phyloP scores from a whole-genome alignment of 2,113 vertebrate genomes.

The Brienomyrus longianalis region DNA sequence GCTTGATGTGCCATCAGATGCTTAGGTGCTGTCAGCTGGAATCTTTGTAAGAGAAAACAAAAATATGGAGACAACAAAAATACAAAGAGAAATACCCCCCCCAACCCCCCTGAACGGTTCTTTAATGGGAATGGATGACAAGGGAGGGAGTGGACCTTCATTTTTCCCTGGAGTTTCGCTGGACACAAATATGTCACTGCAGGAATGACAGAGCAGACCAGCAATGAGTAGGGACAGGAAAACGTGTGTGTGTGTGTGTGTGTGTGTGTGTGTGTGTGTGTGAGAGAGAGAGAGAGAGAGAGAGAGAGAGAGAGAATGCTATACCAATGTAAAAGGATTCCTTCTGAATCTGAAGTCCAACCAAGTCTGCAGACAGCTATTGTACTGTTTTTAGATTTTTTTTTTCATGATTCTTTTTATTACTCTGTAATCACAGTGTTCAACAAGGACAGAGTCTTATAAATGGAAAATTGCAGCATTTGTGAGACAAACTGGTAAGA shows the following conservation, averaged over 20 bases:
- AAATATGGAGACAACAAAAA: neutral
- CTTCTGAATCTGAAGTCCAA: neutral
- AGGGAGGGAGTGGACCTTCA: neutral
- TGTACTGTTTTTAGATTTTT: neutral
- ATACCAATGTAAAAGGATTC: neutral
- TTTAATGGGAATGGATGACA: neutral
- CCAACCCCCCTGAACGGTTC: neutral
- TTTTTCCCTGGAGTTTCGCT: neutral
- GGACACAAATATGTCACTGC: neutral
- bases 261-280: constrained; percentile 2
- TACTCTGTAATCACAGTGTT: neutral
- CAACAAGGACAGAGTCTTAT: neutral
- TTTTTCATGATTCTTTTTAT: neutral
- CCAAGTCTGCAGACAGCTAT: neutral
- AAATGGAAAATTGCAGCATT: neutral
- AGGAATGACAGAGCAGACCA: neutral
- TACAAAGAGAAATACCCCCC: neutral
- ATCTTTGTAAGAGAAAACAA: neutral
- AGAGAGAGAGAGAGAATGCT: neutral
- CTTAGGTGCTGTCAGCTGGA: constrained; percentile 14
- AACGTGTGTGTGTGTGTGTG: neutral
- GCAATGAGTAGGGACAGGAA: neutral
- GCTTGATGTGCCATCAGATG: constrained; percentile 7
- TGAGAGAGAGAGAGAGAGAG: neutral
- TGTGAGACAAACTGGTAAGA: neutral